A percentile compares a stretch with the other conserved stretches of the same genome.
phyloP scores from a whole-genome alignment of 2,888 invertebrate genomes.

The Diabrotica balteata region DNA sequence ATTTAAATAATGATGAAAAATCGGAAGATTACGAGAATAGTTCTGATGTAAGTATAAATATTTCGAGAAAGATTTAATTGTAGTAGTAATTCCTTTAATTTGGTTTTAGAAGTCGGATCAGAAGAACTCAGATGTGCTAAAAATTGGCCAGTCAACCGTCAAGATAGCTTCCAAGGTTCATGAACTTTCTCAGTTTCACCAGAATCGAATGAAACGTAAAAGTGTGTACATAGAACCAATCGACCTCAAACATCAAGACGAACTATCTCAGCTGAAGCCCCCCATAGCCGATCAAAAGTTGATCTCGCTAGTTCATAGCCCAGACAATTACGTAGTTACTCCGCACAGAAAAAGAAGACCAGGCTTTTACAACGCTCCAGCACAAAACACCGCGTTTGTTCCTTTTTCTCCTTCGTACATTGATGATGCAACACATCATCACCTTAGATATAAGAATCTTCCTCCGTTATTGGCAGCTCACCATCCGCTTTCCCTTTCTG shows the following conservation, averaged over 20 bases:
- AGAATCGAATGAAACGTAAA: conserved; percentile 66
- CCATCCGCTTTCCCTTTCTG: conserved; percentile 75
- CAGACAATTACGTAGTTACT: conserved; percentile 84
- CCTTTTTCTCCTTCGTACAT: conserved; percentile 80
- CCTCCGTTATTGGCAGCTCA: conserved; percentile 68
- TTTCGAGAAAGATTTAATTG: background rate
- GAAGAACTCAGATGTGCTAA: conserved; percentile 62
- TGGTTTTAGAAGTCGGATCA: conserved; percentile 50
- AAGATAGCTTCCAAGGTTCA: conserved; percentile 69
- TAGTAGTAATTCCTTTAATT: conserved; percentile 3
- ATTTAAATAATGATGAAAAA: conserved; percentile 57
- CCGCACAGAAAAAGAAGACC: conserved; percentile 86
- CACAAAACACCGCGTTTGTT: conserved; percentile 87
- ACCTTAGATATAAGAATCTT: conserved; percentile 67
- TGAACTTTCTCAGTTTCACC: conserved; percentile 61
- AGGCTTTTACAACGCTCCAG: conserved; percentile 86
- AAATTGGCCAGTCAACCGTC: conserved; percentile 68
- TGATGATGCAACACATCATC: conserved; percentile 72
- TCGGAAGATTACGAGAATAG: conserved; percentile 46
- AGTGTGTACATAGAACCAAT: conserved; percentile 72
- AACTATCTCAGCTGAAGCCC: conserved; percentile 70
- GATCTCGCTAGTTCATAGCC: conserved; percentile 75
- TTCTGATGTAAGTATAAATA: conserved; percentile 45
- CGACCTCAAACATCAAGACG: conserved; percentile 76
- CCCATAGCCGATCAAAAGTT: conserved; percentile 71